Base-by-base conservation (phyloP, 2,888 invertebrate genomes). In the Hirtodrosophila trivittata region DNA sequence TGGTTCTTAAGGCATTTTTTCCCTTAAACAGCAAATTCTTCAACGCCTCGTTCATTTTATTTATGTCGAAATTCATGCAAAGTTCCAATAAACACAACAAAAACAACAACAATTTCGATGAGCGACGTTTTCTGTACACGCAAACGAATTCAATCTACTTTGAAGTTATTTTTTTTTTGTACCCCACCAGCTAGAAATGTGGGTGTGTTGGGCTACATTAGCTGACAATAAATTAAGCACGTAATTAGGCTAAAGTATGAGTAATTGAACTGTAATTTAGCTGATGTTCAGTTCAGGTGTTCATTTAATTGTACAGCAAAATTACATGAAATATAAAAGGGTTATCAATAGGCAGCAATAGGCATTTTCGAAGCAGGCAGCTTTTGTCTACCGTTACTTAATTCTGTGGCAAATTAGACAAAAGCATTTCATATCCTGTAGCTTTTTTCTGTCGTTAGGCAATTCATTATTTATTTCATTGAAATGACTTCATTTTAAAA, bases 41-140 rank as follows among this genome's bases (percentile, higher is more conserved):
- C 26, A 26, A 52, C 56, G 32, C 41, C 67, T 66, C 33, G 32
- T 54, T 64, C 47, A 51, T 72, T 66, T 67, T 47, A 59, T 60
- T 77, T 64, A 64, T 78, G 81, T 80, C 39, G 85, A 77, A 81
- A 81, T 73, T 73, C 86, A 68, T 76, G 71, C 75, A 55, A 60
- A 85, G 71, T n/a, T n/a, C 2, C 7, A 28, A 28, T 28, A 7
- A 50, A 43, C 35, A 25, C 14, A 10, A 41, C 12, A 35, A n/a
- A 10, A 25, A n/a, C 6, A 38, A 39, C 26, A 13, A 12, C 35
- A 25, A 63, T 63, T 38, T 42, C 10, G 26, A 1, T 10, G 14
- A 50, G 46, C 63, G 75, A 56, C 63, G 63, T 74, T 50, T 68
- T 42, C 3, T 54, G 70, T 64, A 38, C 57, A 71, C 57, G 57